Conservation (phyloP, 1,140 invertebrate genomes). For the Pseudomyrmex flavicornis region DNA sequence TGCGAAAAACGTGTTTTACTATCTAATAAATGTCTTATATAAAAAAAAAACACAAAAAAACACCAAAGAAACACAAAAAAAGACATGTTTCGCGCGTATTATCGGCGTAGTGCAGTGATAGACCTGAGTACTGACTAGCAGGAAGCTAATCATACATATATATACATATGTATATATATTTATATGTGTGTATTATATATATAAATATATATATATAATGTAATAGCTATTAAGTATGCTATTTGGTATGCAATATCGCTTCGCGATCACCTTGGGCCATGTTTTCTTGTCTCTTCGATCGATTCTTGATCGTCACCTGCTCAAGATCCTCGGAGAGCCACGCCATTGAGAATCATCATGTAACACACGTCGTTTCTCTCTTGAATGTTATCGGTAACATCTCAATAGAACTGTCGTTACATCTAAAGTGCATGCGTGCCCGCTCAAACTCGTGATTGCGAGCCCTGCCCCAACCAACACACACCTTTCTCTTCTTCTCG, state of each 20-base stretch:
- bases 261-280: constrained; percentile 49
- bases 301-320: constrained; percentile 6
- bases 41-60: neutral
- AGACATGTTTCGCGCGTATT: constrained; percentile 11
- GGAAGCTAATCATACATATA: neutral
- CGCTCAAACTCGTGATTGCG: constrained; percentile 46
- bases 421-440: constrained; percentile 42
- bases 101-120: constrained; percentile 35
- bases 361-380: constrained; percentile 23
- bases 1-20: constrained; percentile 62
- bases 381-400: constrained; percentile 38
- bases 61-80: neutral
- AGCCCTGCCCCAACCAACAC: constrained; percentile 35
- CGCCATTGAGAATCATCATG: constrained; percentile 28
- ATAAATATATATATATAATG: neutral
- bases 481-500: neutral
- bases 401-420: constrained; percentile 46
- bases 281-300: constrained; percentile 2
- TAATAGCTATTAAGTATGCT: constrained; percentile 13
- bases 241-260: constrained; percentile 38
- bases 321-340: constrained; percentile 19
- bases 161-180: too few relatives aligned
- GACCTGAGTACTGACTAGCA: constrained; percentile 69
- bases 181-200: too few relatives aligned
- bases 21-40: constrained; percentile 45